phyloP scores from a whole-genome alignment of 2,113 vertebrate genomes.

The Osmerus eperlanus region DNA sequence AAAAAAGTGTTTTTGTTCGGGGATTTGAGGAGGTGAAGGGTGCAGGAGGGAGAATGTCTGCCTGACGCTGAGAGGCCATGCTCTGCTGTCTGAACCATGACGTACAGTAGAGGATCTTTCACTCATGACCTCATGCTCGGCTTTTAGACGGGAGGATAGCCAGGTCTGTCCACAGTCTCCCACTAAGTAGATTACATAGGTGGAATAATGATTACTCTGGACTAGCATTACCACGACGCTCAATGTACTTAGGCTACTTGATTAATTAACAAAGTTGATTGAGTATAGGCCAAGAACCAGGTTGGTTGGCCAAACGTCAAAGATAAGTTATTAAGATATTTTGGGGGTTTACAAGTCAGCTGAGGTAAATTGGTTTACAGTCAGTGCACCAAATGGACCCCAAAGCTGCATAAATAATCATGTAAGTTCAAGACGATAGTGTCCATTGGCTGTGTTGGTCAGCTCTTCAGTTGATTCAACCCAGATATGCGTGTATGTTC shows the following conservation, averaged over 20 bases:
- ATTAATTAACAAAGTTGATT: background rate
- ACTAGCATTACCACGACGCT: slow-evolving; percentile 28
- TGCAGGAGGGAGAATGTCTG: slow-evolving; percentile 27
- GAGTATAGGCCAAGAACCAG: too few relatives aligned
- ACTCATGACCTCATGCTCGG: slow-evolving; percentile 53
- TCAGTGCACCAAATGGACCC: too few relatives aligned
- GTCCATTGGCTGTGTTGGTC: too few relatives aligned
- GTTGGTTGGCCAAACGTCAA: background rate
- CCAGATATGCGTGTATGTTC: too few relatives aligned
- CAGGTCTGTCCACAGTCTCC: slow-evolving; percentile 39
- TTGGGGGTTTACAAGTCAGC: background rate
- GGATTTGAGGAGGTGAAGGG: slow-evolving; percentile 8
- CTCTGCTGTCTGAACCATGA: slow-evolving; percentile 26
- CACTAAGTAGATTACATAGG: slow-evolving; percentile 55
- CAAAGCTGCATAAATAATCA: too few relatives aligned
- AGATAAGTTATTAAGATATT: background rate
- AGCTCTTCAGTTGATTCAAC: too few relatives aligned
- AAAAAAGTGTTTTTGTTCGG: background rate
- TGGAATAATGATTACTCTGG: slow-evolving; percentile 43
- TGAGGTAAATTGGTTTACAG: too few relatives aligned
- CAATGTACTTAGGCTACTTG: slow-evolving; percentile 14
- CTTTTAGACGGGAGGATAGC: slow-evolving; percentile 41
- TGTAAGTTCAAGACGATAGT: too few relatives aligned
- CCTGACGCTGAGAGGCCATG: background rate
- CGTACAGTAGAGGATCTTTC: slow-evolving; percentile 26